Base-by-base conservation (phyloP, 2,888 invertebrate genomes). In the Coleophora flavipennella region DNA sequence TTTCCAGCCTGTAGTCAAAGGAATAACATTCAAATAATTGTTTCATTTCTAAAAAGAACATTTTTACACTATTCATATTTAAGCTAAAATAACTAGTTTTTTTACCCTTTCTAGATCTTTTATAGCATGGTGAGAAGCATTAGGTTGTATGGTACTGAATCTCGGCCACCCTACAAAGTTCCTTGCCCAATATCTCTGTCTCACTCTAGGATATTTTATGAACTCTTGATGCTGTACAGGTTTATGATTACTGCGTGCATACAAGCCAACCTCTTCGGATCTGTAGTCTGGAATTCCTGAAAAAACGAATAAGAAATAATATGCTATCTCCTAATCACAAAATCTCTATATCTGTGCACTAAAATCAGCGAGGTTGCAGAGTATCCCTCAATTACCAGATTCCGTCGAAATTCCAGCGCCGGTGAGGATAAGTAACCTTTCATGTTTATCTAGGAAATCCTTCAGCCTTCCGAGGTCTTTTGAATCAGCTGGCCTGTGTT, bases 391-490 rank as follows among this genome's bases (percentile, higher is more conserved):
- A n/a, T 57, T 68, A 90, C 91, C 91, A 63, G 96, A 96, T 87
- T 99, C 98, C 1, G 98, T 99, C 0, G 98, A 98, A 56, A 98
- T 91, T 26, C 98, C 99, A 49, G 98, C 98, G 10, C 99, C 99
- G 38, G 96, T 96, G 33, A 97, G 63, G 12, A 94, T 85, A 12
- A 95, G 80, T 35, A 93, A 75, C 53, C 87, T 89, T 7, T 84
- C 59, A 39, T 87, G 71, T 31, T 65, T 67, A 2, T 59, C 46
- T 13, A 94, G 55, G 67, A 93, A 93, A 38, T 87, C 70, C 59
- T 84, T 81, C 0, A 94, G 63, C 37, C 62, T 62, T 45, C 80
- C 60, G 14, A 90, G 58, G 55, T 94, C 93, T 47, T 84, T 75
- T 13, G 79, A 71, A 13, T 83, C 74, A 0, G 87, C 89, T 7